phyloP scores from a whole-genome alignment of 1,140 invertebrate species.

The Magallana gigas region DNA sequence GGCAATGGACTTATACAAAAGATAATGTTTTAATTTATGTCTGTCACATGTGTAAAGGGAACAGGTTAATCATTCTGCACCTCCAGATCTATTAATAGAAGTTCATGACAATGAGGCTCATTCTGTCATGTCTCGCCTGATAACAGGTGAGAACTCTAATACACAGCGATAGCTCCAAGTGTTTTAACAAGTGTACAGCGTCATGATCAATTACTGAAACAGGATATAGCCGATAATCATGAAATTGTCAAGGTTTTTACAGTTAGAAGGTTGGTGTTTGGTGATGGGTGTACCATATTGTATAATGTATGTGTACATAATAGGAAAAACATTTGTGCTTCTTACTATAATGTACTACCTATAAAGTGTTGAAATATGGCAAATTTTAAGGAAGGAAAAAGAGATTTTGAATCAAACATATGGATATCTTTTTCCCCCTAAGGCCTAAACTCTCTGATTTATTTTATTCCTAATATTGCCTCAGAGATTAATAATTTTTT shows the following conservation, averaged over 20 bases:
- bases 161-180: neutral
- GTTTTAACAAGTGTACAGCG: neutral
- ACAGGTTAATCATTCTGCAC: conserved; percentile 29
- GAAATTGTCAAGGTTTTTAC: conserved; percentile 20
- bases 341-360: neutral
- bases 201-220: conserved; percentile 24
- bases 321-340: no score
- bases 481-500: neutral
- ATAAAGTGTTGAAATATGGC: neutral
- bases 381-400: neutral
- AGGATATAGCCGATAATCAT: conserved; percentile 30
- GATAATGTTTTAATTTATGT: neutral
- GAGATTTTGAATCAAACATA: neutral
- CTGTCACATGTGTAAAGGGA: neutral
- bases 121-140: conserved; percentile 18
- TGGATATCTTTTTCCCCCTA: neutral
- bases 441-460: neutral
- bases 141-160: conserved; percentile 11
- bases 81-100: conserved; percentile 17
- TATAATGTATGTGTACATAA: no score
- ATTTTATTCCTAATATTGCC: neutral
- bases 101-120: neutral
- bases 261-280: conserved; percentile 27
- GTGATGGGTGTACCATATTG: neutral
- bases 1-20: no score